phyloP scores from a whole-genome alignment of 1,140 invertebrate species.

The Nymphalis io region DNA sequence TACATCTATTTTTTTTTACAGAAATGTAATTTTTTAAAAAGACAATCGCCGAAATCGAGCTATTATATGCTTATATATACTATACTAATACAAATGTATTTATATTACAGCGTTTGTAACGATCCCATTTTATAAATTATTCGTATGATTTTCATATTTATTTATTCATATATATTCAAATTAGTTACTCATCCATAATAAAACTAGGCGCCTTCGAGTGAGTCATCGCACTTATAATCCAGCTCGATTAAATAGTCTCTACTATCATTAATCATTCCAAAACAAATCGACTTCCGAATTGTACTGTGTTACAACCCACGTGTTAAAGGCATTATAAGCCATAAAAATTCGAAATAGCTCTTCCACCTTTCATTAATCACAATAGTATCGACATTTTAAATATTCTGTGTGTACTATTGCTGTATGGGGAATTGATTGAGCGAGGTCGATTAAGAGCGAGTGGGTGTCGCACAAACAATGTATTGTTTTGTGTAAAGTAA shows the following conservation, averaged over 20 bases:
- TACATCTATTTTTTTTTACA: too few species aligned
- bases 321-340: slow-evolving; percentile 1
- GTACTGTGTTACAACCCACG: not conserved
- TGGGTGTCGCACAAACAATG: slow-evolving; percentile 5
- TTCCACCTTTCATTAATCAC: not conserved
- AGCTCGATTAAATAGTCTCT: not conserved
- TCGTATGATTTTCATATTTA: not conserved
- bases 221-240: slow-evolving; percentile 15
- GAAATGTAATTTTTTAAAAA: too few species aligned
- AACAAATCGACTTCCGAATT: slow-evolving; percentile 8
- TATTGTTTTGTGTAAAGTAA: not conserved
- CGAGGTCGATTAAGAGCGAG: slow-evolving; percentile 6
- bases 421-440: slow-evolving; percentile 5
- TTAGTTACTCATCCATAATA: slow-evolving; percentile 6
- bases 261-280: not conserved
- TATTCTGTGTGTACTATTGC: not conserved
- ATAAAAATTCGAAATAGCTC: not conserved
- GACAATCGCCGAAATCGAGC: too few species aligned
- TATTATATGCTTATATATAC: too few species aligned
- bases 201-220: not conserved
- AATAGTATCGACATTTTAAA: not conserved
- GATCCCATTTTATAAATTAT: not conserved
- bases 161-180: slow-evolving; percentile 6
- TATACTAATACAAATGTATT: too few species aligned
- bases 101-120: too few species aligned